Conservation (phyloP, 2,888 invertebrate species). For the Leucophenga maculata region DNA sequence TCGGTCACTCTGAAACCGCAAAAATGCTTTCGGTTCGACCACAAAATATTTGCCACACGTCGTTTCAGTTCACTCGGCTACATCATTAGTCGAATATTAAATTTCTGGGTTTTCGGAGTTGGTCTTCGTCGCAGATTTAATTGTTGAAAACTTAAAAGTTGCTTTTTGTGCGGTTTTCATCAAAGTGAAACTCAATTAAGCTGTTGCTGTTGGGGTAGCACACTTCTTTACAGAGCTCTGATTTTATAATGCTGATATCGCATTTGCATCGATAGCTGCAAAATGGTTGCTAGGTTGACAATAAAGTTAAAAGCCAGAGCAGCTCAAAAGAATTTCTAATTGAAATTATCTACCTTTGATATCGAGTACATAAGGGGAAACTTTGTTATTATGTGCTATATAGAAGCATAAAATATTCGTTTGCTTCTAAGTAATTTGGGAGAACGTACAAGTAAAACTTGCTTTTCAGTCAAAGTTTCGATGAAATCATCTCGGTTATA, state of each 20-base stretch:
- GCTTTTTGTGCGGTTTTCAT: conserved; percentile 63
- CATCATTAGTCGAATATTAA: conserved; percentile 57
- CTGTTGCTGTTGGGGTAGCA: conserved; percentile 20
- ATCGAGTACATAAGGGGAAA: not conserved
- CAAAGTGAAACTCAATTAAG: conserved; percentile 65
- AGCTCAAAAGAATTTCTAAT: conserved; percentile 60
- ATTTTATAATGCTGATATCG: conserved; percentile 63
- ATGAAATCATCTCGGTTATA: too few relatives aligned
- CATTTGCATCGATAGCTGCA: conserved; percentile 26
- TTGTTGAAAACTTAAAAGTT: conserved; percentile 63
- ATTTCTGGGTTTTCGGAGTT: conserved; percentile 43
- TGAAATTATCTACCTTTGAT: conserved; percentile 56
- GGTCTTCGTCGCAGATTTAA: conserved; percentile 46
- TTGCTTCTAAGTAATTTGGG: too few relatives aligned
- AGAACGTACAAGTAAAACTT: too few relatives aligned
- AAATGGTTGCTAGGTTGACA: conserved; percentile 47
- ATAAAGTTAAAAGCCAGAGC: conserved; percentile 49
- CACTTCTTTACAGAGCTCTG: conserved; percentile 31
- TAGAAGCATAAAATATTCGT: not conserved
- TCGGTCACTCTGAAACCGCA: conserved; percentile 50
- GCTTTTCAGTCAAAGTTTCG: too few relatives aligned
- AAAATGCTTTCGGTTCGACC: conserved; percentile 37
- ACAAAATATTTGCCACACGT: conserved; percentile 1
- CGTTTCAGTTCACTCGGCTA: conserved; percentile 19
- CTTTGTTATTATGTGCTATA: too few relatives aligned